phyloP scores from a whole-genome alignment of 2,113 vertebrate species.

The Muntiacus muntjak region DNA sequence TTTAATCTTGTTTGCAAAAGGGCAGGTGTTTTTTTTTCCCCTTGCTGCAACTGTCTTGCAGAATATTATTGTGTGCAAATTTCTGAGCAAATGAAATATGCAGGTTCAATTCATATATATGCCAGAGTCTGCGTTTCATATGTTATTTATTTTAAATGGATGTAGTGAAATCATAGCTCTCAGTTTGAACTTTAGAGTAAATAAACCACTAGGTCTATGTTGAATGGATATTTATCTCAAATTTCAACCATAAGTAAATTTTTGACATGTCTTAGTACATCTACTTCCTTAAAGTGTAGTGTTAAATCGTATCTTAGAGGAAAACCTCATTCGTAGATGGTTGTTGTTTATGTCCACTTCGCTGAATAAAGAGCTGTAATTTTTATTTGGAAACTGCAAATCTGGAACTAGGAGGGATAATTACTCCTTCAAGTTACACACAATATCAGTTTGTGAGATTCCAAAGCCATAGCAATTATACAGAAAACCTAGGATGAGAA shows the following conservation, averaged over 20 bases:
- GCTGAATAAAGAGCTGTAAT: conserved; percentile 15
- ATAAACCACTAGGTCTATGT: conserved; percentile 41
- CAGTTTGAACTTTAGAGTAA: conserved; percentile 41
- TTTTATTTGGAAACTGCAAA: conserved; percentile 72
- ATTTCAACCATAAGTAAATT: conserved; percentile 13
- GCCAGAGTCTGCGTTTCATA: conserved; percentile 57
- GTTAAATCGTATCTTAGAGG: conserved; percentile 5
- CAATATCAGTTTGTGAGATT: conserved; percentile 24
- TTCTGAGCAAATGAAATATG: conserved; percentile 70
- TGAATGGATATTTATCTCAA: conserved; percentile 45
- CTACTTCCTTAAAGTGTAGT: background rate
- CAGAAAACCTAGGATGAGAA: background rate
- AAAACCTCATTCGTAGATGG: conserved; percentile 27
- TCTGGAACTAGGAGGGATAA: conserved; percentile 53
- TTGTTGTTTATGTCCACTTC: conserved; percentile 33
- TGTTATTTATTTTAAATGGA: conserved; percentile 67
- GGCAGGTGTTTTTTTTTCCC: conserved; percentile 42
- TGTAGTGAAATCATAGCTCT: conserved; percentile 51
- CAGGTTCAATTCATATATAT: conserved; percentile 67
- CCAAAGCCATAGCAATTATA: conserved; percentile 32
- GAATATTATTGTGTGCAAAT: conserved; percentile 56
- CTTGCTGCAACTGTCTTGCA: conserved; percentile 66
- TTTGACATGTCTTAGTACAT: conserved; percentile 19
- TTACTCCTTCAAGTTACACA: conserved; percentile 67
- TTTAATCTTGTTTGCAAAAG: conserved; percentile 76